A percentile compares a stretch with the other conserved stretches of the same genome.
Conservation (phyloP, 2,888 invertebrate genomes). For the Imbricaverruca yamaguchii region DNA sequence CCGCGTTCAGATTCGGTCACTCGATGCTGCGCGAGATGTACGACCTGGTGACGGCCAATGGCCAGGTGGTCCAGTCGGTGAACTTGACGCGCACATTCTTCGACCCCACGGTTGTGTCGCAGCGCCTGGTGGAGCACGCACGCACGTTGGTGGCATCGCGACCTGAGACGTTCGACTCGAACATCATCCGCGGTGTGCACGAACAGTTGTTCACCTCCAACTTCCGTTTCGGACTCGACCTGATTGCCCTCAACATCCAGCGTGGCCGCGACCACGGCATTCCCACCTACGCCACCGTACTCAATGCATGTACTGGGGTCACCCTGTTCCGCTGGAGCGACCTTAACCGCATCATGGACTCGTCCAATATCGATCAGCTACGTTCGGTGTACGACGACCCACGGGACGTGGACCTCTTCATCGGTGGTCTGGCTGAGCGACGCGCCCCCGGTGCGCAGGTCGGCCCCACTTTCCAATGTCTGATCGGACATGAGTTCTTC, state of each 20-base stretch:
- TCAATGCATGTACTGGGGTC: conserved; percentile 23
- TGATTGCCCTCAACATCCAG: conserved; percentile 32
- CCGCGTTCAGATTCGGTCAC: conserved; percentile 32
- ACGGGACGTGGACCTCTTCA: neutral
- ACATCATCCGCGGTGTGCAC: neutral
- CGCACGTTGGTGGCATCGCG: neutral
- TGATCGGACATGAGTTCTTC: conserved; percentile 61
- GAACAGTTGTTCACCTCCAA: neutral
- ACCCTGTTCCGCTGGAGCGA: neutral
- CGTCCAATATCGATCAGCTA: neutral
- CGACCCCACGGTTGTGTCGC: neutral
- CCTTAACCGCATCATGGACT: neutral
- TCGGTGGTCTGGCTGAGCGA: neutral
- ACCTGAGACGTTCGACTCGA: neutral
- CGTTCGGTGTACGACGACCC: neutral
- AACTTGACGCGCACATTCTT: neutral
- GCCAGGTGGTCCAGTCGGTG: neutral
- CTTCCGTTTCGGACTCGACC: conserved; percentile 29
- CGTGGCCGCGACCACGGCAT: conserved; percentile 29
- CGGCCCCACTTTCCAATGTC: conserved; percentile 36
- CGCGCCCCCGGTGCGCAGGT: neutral
- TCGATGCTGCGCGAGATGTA: conserved; percentile 29
- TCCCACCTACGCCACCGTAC: conserved; percentile 27
- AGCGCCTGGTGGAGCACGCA: neutral
- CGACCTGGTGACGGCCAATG: neutral